Percentiles rank a stretch among this genome's conserved stretches.
Evolutionary conservation across 2,797 vertebrate species (phyloP).

Genomic region (Hirundo rustica): DNA sequence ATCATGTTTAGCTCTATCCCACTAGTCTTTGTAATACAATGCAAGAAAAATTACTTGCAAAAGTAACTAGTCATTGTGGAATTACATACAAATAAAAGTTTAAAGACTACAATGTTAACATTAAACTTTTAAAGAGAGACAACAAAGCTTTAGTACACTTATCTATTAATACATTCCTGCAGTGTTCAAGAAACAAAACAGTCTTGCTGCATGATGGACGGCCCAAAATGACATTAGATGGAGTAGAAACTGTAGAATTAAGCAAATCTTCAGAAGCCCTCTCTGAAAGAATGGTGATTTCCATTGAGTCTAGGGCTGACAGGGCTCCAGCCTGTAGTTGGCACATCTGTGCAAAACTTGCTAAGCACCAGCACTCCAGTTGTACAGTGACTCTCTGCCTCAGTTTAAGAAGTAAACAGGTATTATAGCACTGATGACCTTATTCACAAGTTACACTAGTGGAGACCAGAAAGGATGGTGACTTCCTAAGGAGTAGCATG

Average conservation of each 20-base stretch:
- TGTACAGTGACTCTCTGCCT: background rate
- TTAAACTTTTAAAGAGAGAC: conserved; percentile 30
- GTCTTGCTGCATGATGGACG: background rate
- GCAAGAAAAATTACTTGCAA: conserved; percentile 3
- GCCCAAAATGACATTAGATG: background rate
- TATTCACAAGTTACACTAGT: background rate
- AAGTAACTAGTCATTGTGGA: conserved; percentile 2
- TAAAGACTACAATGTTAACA: conserved; percentile 32
- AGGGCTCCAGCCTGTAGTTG: background rate
- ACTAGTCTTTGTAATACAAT: background rate
- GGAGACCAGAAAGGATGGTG: background rate
- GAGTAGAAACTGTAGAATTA: background rate
- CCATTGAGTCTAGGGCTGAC: background rate
- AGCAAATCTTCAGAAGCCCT: background rate
- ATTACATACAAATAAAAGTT: conserved; percentile 31
- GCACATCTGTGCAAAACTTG: background rate
- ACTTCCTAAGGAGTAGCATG: background rate
- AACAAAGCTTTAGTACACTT: background rate
- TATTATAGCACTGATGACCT: background rate
- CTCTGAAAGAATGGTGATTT: background rate
- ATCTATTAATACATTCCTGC: background rate
- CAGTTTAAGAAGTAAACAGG: background rate
- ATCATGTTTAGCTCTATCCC: background rate
- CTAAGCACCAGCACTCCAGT: background rate
- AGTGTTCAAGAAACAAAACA: background rate